A percentile compares a stretch with the other conserved stretches of the same genome.
Conservation (phyloP, 2,888 invertebrate species). For the Dolomedes plantarius region DNA sequence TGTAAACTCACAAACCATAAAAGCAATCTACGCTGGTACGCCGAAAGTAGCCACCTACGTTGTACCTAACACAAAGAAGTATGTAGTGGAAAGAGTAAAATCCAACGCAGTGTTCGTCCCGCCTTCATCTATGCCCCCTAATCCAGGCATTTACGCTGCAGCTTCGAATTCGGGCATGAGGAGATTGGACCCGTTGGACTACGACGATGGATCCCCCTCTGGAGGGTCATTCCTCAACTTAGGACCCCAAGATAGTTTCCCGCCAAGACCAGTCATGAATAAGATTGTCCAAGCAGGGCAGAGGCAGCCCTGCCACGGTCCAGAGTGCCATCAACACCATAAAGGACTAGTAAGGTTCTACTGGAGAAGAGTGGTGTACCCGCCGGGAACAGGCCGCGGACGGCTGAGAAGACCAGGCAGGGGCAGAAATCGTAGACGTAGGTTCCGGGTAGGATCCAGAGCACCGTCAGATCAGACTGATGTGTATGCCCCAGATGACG, state of each 20-base stretch:
- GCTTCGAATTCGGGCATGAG: constrained; percentile 18
- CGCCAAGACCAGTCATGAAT: constrained; percentile 57
- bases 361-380: constrained; percentile 66
- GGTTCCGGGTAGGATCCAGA: constrained; percentile 20
- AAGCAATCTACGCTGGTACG: constrained; percentile 25
- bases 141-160: not conserved
- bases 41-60: constrained; percentile 62
- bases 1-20: constrained; percentile 17
- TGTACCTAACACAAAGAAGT: constrained; percentile 39
- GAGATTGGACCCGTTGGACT: constrained; percentile 44
- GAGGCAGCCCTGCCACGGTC: constrained; percentile 66
- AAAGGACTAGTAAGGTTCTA: constrained; percentile 68
- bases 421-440: constrained; percentile 15
- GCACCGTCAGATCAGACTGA: constrained; percentile 48
- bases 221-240: constrained; percentile 10
- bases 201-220: constrained; percentile 34
- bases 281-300: constrained; percentile 49
- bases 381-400: not conserved
- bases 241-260: constrained; percentile 57
- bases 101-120: constrained; percentile 44
- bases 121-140: not conserved
- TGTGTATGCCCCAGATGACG: constrained; percentile 7
- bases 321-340: constrained; percentile 69
- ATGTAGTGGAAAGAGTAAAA: constrained; percentile 43
- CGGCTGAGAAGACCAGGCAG: not conserved